Base-by-base conservation (phyloP, 2,888 invertebrate genomes). In the Archips crataeganus region DNA sequence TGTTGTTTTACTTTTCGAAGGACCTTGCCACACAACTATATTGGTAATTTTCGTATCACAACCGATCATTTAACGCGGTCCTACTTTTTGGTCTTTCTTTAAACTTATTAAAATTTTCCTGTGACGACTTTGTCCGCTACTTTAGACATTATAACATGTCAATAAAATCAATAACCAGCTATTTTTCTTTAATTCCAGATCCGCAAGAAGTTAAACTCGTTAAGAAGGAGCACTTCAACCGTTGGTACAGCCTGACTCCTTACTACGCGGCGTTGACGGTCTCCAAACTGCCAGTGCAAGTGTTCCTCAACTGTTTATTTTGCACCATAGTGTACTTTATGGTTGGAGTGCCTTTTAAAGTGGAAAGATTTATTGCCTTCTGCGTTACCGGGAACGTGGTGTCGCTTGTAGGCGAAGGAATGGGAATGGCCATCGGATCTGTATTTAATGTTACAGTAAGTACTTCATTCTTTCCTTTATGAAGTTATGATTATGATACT, bases 351-450 rank as follows among this genome's bases (percentile, higher is more conserved):
- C 98, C 98, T 0, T 94, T 95, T 51, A 95, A 96, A 76, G 83
- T 95, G 61, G 83, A 93, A 78, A 95, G 98, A 45, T 98, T 97
- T 83, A 84, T 95, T 9, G 92, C 96, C 71, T 97, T 97, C 86
- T 95, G 96, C 47, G 82, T 96, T 0, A 95, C 97, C 39, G 96
- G 96, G 0, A 95, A 97, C 67, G 91, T 96, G 70, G 96, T 97
- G 9, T 96, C 97, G 0, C 90, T 98, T 57, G 96, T 96, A 0
- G 96, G 97, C 23, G 98, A 98, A 85, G 97, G 97, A 47, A 95
- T 97, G 85, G 98, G 98, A 0, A 84, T 98, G 75, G 95, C 97
- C 0, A 97, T 98, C 79, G 98, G 98, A 68, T 95, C 96, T 3
- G 89, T 96, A 10, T 96, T 96, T 78, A 96, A 93, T 83, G 94